Base-by-base conservation (phyloP, 2,113 vertebrate genomes). In the Alethe castanea region DNA sequence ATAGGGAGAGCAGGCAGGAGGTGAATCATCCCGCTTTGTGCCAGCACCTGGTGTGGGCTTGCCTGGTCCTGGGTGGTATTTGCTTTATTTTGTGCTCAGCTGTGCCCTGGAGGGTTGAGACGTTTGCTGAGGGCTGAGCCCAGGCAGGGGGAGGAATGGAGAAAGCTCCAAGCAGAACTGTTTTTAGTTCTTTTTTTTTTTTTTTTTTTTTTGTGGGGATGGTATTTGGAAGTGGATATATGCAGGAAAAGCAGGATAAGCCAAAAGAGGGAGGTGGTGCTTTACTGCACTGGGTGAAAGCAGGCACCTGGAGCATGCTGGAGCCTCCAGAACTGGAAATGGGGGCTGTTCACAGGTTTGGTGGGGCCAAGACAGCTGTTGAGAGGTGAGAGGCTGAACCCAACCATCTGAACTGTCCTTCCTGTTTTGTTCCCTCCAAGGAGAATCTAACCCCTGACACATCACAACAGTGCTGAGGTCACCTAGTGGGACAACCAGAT, bases 21-120 rank as follows among this genome's bases (percentile, higher is more conserved):
- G 70, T 91, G 94, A 96, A 64, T 96, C 96, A 96, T 85, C 72
- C 61, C 0, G 0, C 53, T 91, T 40, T 2, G 16, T 81, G 90
- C 84, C 61, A 52, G 73, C 2, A 8, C 66, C 81, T 31, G 66
- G 65, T 13, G 10, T 87, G 92, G 94, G 74, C 94, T 87, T 96
- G 96, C 61, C 92, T 60, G 53, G 82, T 81, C 87, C 57, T 92
- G 95, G 94, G 95, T 91, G 95, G 94, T 92, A 94, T 95, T 89
- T 19, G 47, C 57, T 91, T 84, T 79, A 64, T 76, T 91, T 74
- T 78, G 35, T 0, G 0, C 45, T 81, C 47, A 47, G 84, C 18
- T 3, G 3, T 84, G 73, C 24, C 92, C 89, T 2, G 14, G 38
- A 60, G 95, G 81, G 81, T 80, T 11, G 52, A 93, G 70, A 40